Evolutionary conservation across 2,797 vertebrate species (phyloP).

Genomic region (Channallabes apus): DNA sequence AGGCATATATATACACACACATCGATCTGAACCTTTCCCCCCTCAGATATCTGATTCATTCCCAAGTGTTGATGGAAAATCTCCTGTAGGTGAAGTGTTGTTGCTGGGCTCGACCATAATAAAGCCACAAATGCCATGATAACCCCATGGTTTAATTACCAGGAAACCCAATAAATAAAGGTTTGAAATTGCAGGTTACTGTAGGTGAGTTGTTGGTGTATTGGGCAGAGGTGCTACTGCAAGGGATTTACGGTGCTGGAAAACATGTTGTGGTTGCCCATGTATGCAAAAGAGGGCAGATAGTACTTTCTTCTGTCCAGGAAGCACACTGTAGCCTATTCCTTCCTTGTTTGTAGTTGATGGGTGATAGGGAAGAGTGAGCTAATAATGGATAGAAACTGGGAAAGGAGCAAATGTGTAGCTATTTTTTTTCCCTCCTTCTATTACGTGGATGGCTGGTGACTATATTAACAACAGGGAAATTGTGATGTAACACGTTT

Average conservation of each 20-base stretch:
- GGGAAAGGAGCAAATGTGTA: not conserved
- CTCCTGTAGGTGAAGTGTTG: not conserved
- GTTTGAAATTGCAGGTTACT: not conserved
- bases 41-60: constrained; percentile 18
- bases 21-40: constrained; percentile 6
- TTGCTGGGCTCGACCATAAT: not conserved
- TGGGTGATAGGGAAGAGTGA: too few species aligned
- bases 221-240: not conserved
- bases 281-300: not conserved
- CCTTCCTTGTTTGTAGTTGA: not conserved
- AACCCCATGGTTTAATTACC: not conserved
- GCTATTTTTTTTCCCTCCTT: not conserved
- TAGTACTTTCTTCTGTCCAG: not conserved
- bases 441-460: not conserved
- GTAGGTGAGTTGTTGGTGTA: not conserved
- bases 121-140: not conserved
- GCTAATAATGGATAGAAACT: not conserved
- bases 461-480: not conserved
- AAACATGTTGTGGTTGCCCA: not conserved
- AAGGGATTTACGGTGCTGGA: too few species aligned
- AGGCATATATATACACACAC: constrained; percentile 7
- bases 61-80: constrained; percentile 22
- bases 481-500: not conserved
- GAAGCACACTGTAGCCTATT: not conserved
- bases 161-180: not conserved